Percentiles rank a stretch among this genome's conserved stretches.
phyloP scores from a whole-genome alignment of 2,797 vertebrate species.

The Lepilemur ruficaudatus region DNA sequence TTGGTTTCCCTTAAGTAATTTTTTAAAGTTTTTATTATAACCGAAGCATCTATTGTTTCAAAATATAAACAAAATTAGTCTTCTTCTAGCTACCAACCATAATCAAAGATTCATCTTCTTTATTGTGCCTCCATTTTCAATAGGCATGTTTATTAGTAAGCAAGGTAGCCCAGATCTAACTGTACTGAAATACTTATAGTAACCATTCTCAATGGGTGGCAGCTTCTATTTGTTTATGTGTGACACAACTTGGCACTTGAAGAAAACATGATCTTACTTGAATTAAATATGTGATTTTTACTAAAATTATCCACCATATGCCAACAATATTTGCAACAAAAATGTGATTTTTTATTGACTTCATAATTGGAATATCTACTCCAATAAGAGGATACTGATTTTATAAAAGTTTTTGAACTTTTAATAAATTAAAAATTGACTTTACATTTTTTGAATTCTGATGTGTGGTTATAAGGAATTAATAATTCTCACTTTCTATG shows the following conservation, averaged over 20 bases:
- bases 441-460: not conserved
- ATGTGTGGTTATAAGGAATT: not conserved
- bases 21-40: constrained; percentile 58
- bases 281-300: constrained; percentile 9
- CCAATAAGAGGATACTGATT: not conserved
- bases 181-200: not conserved
- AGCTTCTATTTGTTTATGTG: not conserved
- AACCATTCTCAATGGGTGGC: not conserved
- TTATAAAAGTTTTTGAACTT: not conserved
- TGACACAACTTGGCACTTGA: not conserved
- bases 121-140: not conserved
- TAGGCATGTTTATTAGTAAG: not conserved
- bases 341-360: not conserved
- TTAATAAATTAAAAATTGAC: not conserved
- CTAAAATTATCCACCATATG: not conserved
- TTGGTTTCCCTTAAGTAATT: constrained; percentile 66
- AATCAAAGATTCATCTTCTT: constrained; percentile 62
- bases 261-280: constrained; percentile 16
- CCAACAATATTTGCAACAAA: not conserved
- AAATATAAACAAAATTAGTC: constrained; percentile 52
- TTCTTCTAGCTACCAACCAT: constrained; percentile 54
- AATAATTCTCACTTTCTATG: not conserved
- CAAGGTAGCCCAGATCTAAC: not conserved
- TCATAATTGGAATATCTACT: not conserved
- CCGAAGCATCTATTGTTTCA: constrained; percentile 57